Conservation (phyloP, 2,888 invertebrate genomes). For the Linyphia triangularis region DNA sequence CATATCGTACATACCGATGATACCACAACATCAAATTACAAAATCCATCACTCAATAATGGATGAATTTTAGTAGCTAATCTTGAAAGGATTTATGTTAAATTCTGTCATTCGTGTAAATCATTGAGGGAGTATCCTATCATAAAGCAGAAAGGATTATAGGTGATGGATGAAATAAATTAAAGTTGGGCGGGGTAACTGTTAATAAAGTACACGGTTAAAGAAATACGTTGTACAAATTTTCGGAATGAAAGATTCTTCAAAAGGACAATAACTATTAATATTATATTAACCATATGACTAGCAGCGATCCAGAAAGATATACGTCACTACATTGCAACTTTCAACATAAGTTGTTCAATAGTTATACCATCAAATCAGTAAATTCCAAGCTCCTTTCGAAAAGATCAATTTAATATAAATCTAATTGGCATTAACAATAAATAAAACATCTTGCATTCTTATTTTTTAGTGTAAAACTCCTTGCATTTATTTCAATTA, state of each 20-base stretch:
- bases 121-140: not conserved
- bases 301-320: too few relatives aligned
- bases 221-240: not conserved
- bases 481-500: constrained; percentile 6
- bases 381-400: too few relatives aligned
- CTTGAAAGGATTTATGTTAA: too few relatives aligned
- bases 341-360: too few relatives aligned
- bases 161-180: not conserved
- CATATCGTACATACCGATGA: too few relatives aligned
- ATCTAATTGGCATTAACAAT: not conserved
- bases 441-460: not conserved
- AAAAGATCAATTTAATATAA: not conserved
- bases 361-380: too few relatives aligned
- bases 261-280: not conserved
- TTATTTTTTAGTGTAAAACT: not conserved
- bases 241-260: not conserved
- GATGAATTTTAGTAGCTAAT: too few relatives aligned
- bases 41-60: too few relatives aligned
- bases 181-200: not conserved
- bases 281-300: too few relatives aligned
- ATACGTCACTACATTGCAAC: too few relatives aligned
- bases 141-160: not conserved
- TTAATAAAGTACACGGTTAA: not conserved
- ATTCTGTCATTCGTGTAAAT: not conserved
- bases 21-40: too few relatives aligned